phyloP scores from a whole-genome alignment of 1,140 invertebrate genomes.

The Papilio helenus region DNA sequence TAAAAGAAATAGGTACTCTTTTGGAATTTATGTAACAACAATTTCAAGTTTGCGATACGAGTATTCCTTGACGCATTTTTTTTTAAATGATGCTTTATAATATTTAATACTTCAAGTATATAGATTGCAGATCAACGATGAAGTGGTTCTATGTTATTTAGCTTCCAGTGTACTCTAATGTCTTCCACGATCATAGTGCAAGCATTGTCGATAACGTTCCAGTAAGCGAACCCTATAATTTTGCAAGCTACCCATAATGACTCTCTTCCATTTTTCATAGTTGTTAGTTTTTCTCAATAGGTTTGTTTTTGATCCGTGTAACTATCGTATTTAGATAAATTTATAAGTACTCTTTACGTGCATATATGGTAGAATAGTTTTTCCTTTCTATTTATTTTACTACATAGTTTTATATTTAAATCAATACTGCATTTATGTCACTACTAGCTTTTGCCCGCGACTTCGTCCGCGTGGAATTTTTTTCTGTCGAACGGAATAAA shows the following conservation, averaged over 20 bases:
- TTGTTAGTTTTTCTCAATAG: not conserved
- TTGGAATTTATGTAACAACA: too few species aligned
- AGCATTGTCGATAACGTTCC: not conserved
- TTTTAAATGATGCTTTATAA: not conserved
- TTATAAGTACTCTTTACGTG: too few species aligned
- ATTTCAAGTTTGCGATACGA: not conserved
- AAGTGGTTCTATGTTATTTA: not conserved
- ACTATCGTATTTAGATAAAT: too few species aligned
- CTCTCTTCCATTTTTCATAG: not conserved
- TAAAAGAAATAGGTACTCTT: not conserved
- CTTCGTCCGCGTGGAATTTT: too few species aligned
- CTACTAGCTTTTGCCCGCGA: too few species aligned
- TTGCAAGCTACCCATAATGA: not conserved
- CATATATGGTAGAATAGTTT: too few species aligned
- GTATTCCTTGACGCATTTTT: too few species aligned
- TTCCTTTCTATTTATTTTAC: too few species aligned
- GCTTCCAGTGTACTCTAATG: not conserved
- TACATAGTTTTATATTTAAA: too few species aligned
- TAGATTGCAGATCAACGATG: not conserved
- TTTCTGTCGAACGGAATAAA: too few species aligned
- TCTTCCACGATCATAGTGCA: not conserved
- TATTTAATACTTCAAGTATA: not conserved
- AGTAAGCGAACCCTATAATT: conserved; percentile 2
- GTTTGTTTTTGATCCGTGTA: too few species aligned
- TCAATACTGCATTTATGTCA: too few species aligned